Evolutionary conservation across 2,888 invertebrate genomes (phyloP), one percentile per base, ranked within the genome.

Genomic region (Phaonia tiefii): DNA sequence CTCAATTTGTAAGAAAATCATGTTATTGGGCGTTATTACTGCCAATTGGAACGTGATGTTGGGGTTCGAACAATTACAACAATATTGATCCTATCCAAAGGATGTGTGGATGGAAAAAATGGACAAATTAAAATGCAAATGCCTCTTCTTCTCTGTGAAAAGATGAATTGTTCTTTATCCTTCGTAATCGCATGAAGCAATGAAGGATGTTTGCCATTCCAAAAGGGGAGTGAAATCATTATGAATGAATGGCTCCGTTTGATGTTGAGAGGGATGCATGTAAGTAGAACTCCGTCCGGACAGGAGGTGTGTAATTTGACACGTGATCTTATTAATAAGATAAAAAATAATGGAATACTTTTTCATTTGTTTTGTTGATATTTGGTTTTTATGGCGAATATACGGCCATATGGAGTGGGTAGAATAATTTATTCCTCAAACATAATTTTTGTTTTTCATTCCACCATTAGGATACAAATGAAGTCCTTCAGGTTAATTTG

Each of bases 121-220:
- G 77, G 49, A 83, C 83, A 83, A 84, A 84, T 84, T 83, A 84
- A 83, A 84, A 84, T 84, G 84, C 83, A 84, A 84, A 84, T 84
- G 69, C 65, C 51, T 37, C 17, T 13, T 11, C 11, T 42, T 42
- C 22, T 20, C 10, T 17, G 31, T 60, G 10, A n/a, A 15, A 81
- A 77, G 80, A 81, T 81, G 81, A 78, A 81, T 78, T 72, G 78
- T 78, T 81, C 67, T 75, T 74, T 67, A 31, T 69, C 20, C 17
- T 37, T 39, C 49, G 54, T 22, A 22, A 4, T 58, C 31, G 26
- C 49, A 72, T 69, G 63, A 60, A 77, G 63, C 58, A 31, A 31
- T 31, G 26, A 75, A 71, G 71, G 46, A 72, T 60, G n/a, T n/a
- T n/a, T n/a, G n/a, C n/a, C 77, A 76, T 77, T 70, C n/a, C 15